Evolutionary conservation across 2,888 invertebrate species (phyloP).

Genomic region (Blastobasis lacticolella): DNA sequence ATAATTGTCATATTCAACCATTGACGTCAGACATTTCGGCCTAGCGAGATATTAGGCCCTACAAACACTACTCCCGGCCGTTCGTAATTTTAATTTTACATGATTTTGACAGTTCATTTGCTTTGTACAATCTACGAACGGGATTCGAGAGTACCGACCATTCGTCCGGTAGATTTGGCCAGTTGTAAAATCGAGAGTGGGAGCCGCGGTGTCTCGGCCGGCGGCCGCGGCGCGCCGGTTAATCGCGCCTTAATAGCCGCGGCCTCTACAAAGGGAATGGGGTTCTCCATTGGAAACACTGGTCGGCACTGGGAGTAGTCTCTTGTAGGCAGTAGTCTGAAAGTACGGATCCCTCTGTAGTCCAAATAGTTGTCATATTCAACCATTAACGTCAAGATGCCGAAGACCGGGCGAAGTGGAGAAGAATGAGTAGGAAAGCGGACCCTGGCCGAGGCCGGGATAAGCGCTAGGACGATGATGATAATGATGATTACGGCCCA

Average conservation of each 20-base stretch:
- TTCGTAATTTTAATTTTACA: not conserved
- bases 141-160: not conserved
- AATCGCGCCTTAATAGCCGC: conserved; percentile 67
- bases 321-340: conserved; percentile 47
- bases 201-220: conserved; percentile 50
- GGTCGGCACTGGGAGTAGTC: too few species aligned
- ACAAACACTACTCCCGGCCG: not conserved
- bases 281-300: conserved; percentile 26
- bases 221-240: conserved; percentile 27
- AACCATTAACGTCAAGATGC: not conserved
- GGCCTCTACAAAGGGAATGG: conserved; percentile 49
- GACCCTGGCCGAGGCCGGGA: too few species aligned
- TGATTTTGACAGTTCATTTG: too few species aligned
- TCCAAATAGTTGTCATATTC: not conserved
- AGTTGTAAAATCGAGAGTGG: conserved; percentile 67
- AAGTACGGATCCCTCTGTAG: conserved; percentile 19
- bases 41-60: too few species aligned
- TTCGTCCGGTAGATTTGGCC: conserved; percentile 25
- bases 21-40: too few species aligned
- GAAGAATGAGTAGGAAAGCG: too few species aligned
- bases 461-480: too few species aligned
- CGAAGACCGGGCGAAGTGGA: too few species aligned
- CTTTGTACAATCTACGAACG: too few species aligned
- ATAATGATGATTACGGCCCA: conserved; percentile 16
- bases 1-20: too few species aligned